These are phyloP conservation scores for Drosophila cyrtoloma DNA, from an alignment of 2,888 invertebrate genomes.

Conservation along the genomic window DNA sequence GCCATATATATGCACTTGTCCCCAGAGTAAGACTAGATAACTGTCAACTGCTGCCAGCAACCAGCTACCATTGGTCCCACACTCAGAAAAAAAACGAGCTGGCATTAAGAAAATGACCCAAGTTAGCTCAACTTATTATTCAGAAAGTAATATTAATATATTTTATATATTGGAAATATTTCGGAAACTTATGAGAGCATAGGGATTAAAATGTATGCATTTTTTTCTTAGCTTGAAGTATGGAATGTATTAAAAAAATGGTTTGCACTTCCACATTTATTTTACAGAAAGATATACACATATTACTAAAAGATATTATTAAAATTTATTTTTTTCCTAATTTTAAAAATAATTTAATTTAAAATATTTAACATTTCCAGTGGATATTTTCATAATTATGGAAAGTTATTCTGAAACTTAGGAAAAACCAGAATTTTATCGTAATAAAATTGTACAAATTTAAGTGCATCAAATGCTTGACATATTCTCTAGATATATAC, in stretches of 20 bases:
- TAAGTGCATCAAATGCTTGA: background rate
- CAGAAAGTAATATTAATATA: background rate
- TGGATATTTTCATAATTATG: background rate
- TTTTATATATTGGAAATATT: no score
- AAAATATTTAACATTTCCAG: background rate
- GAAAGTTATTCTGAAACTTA: background rate
- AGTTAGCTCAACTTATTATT: background rate
- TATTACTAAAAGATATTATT: no score
- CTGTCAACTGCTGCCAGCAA: background rate
- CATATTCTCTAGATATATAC: background rate
- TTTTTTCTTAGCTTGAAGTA: no score
- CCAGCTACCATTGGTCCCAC: background rate
- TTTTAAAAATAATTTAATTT: background rate
- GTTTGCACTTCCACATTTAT: background rate
- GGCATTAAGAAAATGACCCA: background rate
- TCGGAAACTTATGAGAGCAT: background rate
- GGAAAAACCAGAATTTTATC: background rate
- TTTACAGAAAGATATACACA: background rate
- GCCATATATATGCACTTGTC: background rate
- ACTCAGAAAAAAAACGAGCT: background rate
- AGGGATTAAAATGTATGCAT: background rate
- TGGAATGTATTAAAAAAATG: background rate
- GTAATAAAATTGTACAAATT: background rate
- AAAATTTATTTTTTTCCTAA: background rate
- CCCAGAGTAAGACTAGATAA: background rate